phyloP scores from a whole-genome alignment of 2,888 invertebrate species.

The Hesperia comma region DNA sequence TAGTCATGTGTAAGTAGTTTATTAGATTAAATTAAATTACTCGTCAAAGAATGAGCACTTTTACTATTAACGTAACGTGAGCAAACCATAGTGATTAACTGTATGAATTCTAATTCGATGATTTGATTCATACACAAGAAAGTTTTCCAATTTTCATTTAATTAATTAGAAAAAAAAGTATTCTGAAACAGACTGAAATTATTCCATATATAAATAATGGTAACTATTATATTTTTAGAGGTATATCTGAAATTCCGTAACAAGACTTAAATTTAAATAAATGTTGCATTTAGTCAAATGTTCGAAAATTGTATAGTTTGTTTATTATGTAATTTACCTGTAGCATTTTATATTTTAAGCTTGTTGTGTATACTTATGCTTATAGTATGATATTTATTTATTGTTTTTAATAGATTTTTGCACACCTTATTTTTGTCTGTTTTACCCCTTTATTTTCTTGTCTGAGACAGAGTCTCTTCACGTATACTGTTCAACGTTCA shows the following conservation, averaged over 20 bases:
- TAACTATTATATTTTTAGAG: too few species aligned
- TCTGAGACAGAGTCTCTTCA: background rate
- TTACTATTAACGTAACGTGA: too few species aligned
- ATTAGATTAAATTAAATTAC: too few species aligned
- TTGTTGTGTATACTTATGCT: background rate
- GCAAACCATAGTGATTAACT: too few species aligned
- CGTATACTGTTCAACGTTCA: background rate
- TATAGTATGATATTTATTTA: background rate
- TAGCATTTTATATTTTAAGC: background rate
- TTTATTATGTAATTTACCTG: background rate
- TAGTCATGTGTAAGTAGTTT: too few species aligned
- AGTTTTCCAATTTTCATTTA: too few species aligned
- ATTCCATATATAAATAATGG: background rate
- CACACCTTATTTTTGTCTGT: background rate
- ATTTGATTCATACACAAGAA: too few species aligned
- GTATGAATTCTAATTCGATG: too few species aligned
- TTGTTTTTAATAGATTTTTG: background rate
- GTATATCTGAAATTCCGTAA: too few species aligned
- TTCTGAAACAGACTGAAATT: background rate
- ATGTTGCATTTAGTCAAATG: background rate
- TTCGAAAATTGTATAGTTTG: background rate
- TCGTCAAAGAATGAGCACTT: too few species aligned
- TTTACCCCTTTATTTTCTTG: background rate
- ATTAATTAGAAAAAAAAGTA: background rate
- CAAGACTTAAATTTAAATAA: too few species aligned